These are phyloP conservation scores for Sarcoramphus papa DNA, from an alignment of 2,797 vertebrate species.

Conservation along the genomic window DNA sequence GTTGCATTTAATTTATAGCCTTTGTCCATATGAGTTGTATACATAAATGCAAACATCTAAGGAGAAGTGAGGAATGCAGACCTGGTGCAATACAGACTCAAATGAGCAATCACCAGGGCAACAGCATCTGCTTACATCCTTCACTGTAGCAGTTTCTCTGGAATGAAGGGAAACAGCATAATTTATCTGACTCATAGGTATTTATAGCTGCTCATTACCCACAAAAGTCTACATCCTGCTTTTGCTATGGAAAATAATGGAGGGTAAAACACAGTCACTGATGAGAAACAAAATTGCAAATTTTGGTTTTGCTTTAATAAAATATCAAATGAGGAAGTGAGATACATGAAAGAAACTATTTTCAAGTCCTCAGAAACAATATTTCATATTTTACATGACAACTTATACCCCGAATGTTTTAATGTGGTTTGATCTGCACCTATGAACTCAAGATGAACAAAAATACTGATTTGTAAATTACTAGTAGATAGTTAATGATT, in stretches of 20 bases:
- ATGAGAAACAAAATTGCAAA: not conserved
- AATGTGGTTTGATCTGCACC: not conserved
- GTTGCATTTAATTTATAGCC: not conserved
- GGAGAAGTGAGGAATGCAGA: not conserved
- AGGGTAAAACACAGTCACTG: not conserved
- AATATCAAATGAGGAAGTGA: not conserved
- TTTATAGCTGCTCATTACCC: constrained; percentile 32
- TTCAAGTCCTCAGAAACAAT: not conserved
- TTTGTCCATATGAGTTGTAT: not conserved
- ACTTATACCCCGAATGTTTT: not conserved
- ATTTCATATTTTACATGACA: not conserved
- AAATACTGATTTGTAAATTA: not conserved
- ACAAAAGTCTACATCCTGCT: not conserved
- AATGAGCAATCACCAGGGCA: constrained; percentile 30
- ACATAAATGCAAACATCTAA: not conserved
- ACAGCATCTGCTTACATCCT: not conserved
- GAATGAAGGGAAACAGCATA: constrained; percentile 4
- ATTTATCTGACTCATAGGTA: constrained; percentile 32
- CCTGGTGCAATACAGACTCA: not conserved
- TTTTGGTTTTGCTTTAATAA: not conserved
- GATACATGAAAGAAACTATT: not conserved
- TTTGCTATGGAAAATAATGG: not conserved
- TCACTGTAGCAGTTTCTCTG: not conserved
- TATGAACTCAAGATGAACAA: not conserved
- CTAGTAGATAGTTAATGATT: not conserved